phyloP scores from a whole-genome alignment of 2,797 vertebrate species.

The Eurystomus glaucurus region DNA sequence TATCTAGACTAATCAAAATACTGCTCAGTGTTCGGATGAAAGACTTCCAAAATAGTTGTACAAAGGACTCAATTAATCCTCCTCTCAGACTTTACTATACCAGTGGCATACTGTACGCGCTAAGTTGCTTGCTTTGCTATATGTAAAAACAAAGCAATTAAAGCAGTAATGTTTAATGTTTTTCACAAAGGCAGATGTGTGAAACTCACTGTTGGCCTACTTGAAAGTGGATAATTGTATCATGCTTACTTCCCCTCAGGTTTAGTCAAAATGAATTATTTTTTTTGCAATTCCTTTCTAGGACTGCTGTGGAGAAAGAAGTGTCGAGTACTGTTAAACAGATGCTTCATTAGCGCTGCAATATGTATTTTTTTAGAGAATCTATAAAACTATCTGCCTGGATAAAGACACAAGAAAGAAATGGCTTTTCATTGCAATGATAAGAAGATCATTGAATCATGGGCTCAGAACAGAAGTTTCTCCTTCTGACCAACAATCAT shows the following conservation, averaged over 20 bases:
- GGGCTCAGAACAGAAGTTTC: background rate
- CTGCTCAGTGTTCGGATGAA: background rate
- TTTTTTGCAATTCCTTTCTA: background rate
- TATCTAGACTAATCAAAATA: background rate
- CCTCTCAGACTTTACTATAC: background rate
- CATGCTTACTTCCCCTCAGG: background rate
- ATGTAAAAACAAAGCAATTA: background rate
- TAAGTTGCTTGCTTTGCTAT: background rate
- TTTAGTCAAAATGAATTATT: background rate
- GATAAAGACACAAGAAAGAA: background rate
- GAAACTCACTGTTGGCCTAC: background rate
- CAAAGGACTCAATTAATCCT: background rate
- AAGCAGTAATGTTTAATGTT: background rate
- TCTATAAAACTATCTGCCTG: background rate
- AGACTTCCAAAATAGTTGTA: background rate
- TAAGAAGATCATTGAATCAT: background rate
- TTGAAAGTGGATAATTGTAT: background rate
- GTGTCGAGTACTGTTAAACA: background rate
- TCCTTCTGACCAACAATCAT: background rate
- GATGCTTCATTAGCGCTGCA: background rate
- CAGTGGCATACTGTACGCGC: background rate
- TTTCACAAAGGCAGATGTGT: background rate
- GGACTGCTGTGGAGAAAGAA: background rate
- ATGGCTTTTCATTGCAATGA: background rate
- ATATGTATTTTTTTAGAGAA: conserved; percentile 11